Percentiles rank a stretch among this genome's conserved stretches.
Conservation (phyloP, 2,797 vertebrate species). For the Phalloptychus januarius region DNA sequence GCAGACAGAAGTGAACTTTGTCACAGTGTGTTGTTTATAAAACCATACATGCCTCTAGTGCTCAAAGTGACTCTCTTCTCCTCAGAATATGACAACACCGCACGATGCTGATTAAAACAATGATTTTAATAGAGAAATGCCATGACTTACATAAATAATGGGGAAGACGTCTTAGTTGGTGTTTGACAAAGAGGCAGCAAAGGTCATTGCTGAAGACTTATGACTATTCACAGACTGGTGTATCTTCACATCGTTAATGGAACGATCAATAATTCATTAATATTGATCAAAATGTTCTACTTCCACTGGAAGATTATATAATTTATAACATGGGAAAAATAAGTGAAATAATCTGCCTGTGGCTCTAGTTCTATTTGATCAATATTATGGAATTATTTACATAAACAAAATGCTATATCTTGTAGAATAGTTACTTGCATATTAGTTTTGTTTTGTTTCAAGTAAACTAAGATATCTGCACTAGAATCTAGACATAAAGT, state of each 20-base stretch:
- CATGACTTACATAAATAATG: not conserved
- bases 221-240: not conserved
- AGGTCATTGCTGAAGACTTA: not conserved
- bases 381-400: too few relatives aligned
- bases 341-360: too few relatives aligned
- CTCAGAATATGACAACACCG: not conserved
- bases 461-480: too few relatives aligned
- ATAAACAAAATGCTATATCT: too few relatives aligned
- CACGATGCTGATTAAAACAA: not conserved
- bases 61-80: not conserved
- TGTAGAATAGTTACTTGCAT: too few relatives aligned
- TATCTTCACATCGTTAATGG: not conserved
- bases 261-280: too few relatives aligned
- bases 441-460: too few relatives aligned
- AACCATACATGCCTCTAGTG: not conserved
- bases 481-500: too few relatives aligned
- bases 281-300: too few relatives aligned
- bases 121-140: not conserved
- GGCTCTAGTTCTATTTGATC: too few relatives aligned
- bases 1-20: slow-evolving; percentile 2
- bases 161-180: not conserved
- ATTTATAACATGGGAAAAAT: too few relatives aligned
- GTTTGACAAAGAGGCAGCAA: not conserved
- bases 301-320: too few relatives aligned
- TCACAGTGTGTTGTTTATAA: not conserved